Percentiles rank a stretch among this genome's conserved stretches.
Conservation (phyloP, 2,888 invertebrate genomes). For the Eurytoma californica region DNA sequence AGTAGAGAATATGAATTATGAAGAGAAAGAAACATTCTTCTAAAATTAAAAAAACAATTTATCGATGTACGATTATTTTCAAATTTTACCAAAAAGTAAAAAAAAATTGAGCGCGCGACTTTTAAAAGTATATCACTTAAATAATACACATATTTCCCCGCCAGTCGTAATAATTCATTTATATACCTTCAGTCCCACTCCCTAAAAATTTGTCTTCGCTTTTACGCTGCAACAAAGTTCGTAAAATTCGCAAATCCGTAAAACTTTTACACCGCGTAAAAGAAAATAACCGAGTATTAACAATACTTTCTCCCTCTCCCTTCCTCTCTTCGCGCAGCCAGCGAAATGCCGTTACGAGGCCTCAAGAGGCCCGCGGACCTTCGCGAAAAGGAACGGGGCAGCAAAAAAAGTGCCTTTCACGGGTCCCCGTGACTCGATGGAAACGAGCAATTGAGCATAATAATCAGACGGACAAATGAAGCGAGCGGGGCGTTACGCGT, state of each 20-base stretch:
- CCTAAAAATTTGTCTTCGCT: too few relatives aligned
- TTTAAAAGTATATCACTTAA: too few relatives aligned
- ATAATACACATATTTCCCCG: too few relatives aligned
- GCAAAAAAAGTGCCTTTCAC: slow-evolving; percentile 32
- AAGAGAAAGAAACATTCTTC: too few relatives aligned
- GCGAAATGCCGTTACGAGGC: slow-evolving; percentile 43
- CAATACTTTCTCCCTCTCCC: background rate
- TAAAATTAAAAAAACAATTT: too few relatives aligned
- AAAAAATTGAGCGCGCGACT: too few relatives aligned
- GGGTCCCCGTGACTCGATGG: slow-evolving; percentile 4
- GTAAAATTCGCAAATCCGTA: background rate
- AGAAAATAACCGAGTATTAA: slow-evolving; percentile 32
- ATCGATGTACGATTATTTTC: too few relatives aligned
- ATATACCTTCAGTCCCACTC: too few relatives aligned
- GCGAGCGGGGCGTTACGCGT: background rate
- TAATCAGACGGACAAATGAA: slow-evolving; percentile 39
- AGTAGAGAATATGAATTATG: too few relatives aligned
- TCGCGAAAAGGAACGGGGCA: slow-evolving; percentile 27
- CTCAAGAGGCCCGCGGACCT: slow-evolving; percentile 24
- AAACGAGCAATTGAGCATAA: slow-evolving; percentile 30
- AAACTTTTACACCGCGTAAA: slow-evolving; percentile 23
- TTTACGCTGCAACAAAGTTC: too few relatives aligned
- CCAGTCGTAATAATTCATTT: too few relatives aligned
- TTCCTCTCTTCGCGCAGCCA: background rate
- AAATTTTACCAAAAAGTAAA: too few relatives aligned